A percentile compares a stretch with the other conserved stretches of the same genome.
Evolutionary conservation across 1,140 invertebrate species (phyloP).

Genomic region (Ladona fulva): DNA sequence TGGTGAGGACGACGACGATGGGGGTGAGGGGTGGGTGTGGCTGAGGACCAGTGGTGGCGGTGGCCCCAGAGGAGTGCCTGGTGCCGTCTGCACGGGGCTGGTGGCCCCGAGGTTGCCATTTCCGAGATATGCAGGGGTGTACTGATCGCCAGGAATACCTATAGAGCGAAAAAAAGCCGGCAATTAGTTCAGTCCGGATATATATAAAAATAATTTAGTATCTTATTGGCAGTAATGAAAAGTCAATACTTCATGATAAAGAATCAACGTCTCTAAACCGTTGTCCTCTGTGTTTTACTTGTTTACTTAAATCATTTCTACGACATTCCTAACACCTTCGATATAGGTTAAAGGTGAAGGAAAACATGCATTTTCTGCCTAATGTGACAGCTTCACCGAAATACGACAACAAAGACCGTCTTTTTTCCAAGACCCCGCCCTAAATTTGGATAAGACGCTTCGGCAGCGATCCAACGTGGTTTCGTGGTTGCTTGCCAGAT

Average conservation of each 20-base stretch:
- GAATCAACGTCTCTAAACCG: no score
- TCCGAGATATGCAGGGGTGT: neutral
- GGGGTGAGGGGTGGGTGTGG: neutral
- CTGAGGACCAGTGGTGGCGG: neutral
- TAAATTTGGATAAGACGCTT: neutral
- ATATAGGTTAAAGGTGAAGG: no score
- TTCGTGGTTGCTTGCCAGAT: neutral
- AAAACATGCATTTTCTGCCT: no score
- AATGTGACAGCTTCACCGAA: no score
- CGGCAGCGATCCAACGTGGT: neutral
- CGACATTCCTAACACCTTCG: no score
- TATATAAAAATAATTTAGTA: no score
- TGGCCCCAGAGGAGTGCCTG: neutral
- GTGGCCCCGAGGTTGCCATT: neutral
- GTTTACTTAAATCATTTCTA: no score
- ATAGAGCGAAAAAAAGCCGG: no score
- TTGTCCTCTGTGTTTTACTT: no score
- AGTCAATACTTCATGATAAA: no score
- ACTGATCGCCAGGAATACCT: neutral
- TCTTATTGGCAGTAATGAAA: no score
- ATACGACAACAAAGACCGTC: neutral
- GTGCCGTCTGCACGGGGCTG: neutral
- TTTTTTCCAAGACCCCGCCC: neutral
- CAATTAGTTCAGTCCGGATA: no score
- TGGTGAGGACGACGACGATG: neutral